phyloP scores from a whole-genome alignment of 2,888 invertebrate genomes.

The Monochamus alternatus region DNA sequence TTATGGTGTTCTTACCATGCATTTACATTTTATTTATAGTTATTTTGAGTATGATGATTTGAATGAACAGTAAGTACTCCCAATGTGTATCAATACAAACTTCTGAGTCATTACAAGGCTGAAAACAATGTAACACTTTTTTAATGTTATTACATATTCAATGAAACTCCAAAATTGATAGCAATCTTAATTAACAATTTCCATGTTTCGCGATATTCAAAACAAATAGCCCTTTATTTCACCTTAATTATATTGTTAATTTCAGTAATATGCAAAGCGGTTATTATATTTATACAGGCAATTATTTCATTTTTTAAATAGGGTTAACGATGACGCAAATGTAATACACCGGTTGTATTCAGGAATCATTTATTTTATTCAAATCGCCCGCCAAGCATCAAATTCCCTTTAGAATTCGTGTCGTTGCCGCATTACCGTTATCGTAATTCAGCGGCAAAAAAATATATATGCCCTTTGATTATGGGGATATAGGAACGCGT shows the following conservation, averaged over 20 bases:
- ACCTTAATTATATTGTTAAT: neutral
- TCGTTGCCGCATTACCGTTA: conserved; percentile 45
- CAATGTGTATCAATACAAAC: too few relatives aligned
- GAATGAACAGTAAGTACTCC: too few relatives aligned
- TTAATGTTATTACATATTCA: too few relatives aligned
- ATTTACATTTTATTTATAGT: too few relatives aligned
- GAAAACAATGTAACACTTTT: too few relatives aligned
- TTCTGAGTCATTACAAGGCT: too few relatives aligned
- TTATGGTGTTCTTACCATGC: too few relatives aligned
- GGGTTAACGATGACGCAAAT: conserved; percentile 1
- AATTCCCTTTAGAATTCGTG: conserved; percentile 46
- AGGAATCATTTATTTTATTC: conserved; percentile 21
- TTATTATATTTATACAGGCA: neutral
- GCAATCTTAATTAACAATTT: neutral
- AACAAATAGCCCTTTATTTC: neutral
- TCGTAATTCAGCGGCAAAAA: conserved; percentile 53
- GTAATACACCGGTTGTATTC: conserved; percentile 14
- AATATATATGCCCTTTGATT: conserved; percentile 52
- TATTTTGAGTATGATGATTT: too few relatives aligned
- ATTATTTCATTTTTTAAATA: neutral
- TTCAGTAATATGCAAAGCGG: conserved; percentile 4
- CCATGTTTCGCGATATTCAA: neutral
- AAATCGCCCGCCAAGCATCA: conserved; percentile 9
- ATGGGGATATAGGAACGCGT: conserved; percentile 45
- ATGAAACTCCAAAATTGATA: neutral